Base-by-base conservation (phyloP, 2,113 vertebrate genomes). In the Cavia porcellus region DNA sequence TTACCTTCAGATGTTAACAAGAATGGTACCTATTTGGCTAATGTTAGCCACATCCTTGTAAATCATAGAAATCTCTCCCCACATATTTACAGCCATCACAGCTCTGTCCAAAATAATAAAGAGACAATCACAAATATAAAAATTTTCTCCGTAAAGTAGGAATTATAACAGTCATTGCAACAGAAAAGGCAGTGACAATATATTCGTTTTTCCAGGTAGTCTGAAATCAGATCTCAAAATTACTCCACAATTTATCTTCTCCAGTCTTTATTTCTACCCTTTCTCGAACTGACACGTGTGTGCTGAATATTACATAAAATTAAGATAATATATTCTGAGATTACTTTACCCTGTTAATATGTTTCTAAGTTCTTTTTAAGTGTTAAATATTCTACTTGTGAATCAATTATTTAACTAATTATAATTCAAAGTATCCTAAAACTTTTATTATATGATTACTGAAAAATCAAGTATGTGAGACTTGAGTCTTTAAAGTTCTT, bases 351-450 rank as follows among this genome's bases (percentile, higher is more conserved):
- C 22, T 94, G 10, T 38, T 68, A 91, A 66, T 30, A 83, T 45
- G 3, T 62, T 80, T 24, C 24, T 22, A 85, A 52, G 7, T 1
- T 88, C 55, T 72, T 77, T 77, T 38, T 30, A 77, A 83, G 70
- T 4, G 35, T 55, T 90, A 68, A 79, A 79, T 32, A 3, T 61
- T 90, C 57, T 24, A 17, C 70, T 64, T 82, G 83, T 77, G 30
- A 13, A 28, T 81, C 93, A 90, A 72, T n/a, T 79, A 90, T 82
- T 61, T 86, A 79, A 96, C 9, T 55, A 10, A 75, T 89, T 86
- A 95, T 7, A 87, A 80, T 75, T 61, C 82, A 1, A 94, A 85
- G 1, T 66, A 86, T 11, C 0, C 7, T 82, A 25, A 7, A 82
- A 68, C 1, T 92, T 94, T 79, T 68, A 50, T 50, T 84, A 15